phyloP scores from a whole-genome alignment of 2,797 vertebrate species.

The Gymnoscopelus braueri region DNA sequence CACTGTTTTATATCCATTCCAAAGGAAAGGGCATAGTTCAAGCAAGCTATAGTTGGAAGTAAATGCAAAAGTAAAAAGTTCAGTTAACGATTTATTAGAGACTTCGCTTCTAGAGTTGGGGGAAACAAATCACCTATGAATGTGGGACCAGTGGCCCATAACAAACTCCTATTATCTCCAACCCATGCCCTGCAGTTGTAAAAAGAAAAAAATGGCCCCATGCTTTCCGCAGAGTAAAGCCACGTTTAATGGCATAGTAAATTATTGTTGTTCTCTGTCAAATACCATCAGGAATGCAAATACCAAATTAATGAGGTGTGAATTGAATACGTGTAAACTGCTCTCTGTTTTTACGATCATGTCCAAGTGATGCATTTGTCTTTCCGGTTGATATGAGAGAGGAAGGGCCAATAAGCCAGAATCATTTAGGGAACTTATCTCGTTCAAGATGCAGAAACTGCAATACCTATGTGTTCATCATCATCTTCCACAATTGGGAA shows the following conservation, averaged over 20 bases:
- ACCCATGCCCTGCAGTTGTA: neutral
- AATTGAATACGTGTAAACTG: conserved; percentile 37
- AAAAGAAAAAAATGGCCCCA: neutral
- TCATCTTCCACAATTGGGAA: no score
- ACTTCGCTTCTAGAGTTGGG: neutral
- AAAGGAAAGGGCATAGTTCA: conserved; percentile 24
- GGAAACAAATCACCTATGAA: conserved; percentile 49
- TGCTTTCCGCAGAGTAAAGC: conserved; percentile 15
- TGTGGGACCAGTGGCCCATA: conserved; percentile 34
- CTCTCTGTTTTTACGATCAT: conserved; percentile 34
- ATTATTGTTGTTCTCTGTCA: conserved; percentile 35
- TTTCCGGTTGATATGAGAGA: conserved; percentile 15
- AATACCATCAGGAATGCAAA: conserved; percentile 51
- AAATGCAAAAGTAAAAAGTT: conserved; percentile 29
- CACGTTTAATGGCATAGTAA: conserved; percentile 41
- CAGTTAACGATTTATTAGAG: conserved; percentile 42
- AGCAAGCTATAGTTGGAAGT: conserved; percentile 30
- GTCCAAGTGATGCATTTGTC: conserved; percentile 12
- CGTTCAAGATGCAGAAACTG: conserved; percentile 4
- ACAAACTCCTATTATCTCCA: conserved; percentile 21
- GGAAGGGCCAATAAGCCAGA: conserved; percentile 20
- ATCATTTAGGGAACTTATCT: conserved; percentile 36
- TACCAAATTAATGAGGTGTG: conserved; percentile 39
- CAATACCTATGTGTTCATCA: neutral
- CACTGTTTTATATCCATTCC: conserved; percentile 39